These are phyloP conservation scores for Crambe crambe DNA, from an alignment of 37 sponge, comb jelly and placozoan genomes.

Conservation along the genomic window DNA sequence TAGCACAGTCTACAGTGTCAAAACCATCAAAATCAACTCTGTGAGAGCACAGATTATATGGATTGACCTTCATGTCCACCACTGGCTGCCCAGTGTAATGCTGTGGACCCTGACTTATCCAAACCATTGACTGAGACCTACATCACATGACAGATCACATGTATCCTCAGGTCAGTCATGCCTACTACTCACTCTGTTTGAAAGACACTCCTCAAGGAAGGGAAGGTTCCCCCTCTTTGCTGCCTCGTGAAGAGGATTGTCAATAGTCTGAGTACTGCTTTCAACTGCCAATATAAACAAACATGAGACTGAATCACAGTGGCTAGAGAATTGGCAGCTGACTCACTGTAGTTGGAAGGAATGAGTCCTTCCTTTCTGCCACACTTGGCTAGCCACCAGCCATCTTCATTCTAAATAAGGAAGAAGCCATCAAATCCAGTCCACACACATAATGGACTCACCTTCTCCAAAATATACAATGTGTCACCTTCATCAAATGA, in stretches of 20 bases:
- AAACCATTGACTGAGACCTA: constrained; percentile 95
- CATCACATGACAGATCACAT: constrained; percentile 16
- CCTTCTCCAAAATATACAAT: constrained; percentile 90
- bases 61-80: constrained; percentile 86
- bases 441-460: constrained; percentile 5
- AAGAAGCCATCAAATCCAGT: background rate
- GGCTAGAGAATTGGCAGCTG: background rate
- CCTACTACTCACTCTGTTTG: constrained; percentile 66
- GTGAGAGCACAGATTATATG: too few species aligned
- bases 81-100: constrained; percentile 97
- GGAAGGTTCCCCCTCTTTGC: constrained; percentile 95
- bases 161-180: too few species aligned
- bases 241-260: constrained; percentile 96
- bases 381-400: constrained; percentile 89
- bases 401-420: constrained; percentile 70
- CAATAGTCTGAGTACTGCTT: constrained; percentile 82
- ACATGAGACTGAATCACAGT: background rate
- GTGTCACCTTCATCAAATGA: constrained; percentile 95
- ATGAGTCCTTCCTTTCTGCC: constrained; percentile 82
- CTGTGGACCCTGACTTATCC: constrained; percentile 98
- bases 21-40: background rate
- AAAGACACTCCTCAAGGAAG: constrained; percentile 87
- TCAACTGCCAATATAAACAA: constrained; percentile 57
- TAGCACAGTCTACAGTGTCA: constrained; percentile 66
- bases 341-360: constrained; percentile 92